phyloP scores from a whole-genome alignment of 2,888 invertebrate genomes.

The Lucinisca nassula region DNA sequence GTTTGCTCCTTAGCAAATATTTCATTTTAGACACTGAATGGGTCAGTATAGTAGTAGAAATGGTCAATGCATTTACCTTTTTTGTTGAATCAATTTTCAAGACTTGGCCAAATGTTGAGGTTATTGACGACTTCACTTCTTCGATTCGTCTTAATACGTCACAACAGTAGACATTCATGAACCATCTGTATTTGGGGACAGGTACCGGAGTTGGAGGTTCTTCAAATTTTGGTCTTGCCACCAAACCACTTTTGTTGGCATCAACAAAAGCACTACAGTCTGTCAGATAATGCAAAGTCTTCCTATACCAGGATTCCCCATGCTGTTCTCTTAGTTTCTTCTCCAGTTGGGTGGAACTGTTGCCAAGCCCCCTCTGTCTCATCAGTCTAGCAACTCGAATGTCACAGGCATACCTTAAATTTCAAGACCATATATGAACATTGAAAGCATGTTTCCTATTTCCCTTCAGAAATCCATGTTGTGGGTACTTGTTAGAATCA shows the following conservation, averaged over 20 bases:
- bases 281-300: constrained; percentile 46
- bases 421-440: too few relatives aligned
- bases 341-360: constrained; percentile 58
- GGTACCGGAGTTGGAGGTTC: constrained; percentile 41
- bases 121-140: constrained; percentile 70
- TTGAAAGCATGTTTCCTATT: too few relatives aligned
- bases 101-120: constrained; percentile 67
- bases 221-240: background rate
- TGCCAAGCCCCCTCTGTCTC: constrained; percentile 66
- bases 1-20: too few relatives aligned
- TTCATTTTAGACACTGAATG: too few relatives aligned
- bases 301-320: constrained; percentile 49
- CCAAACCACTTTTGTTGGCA: constrained; percentile 12
- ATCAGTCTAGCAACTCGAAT: constrained; percentile 57
- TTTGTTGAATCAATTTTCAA: constrained; percentile 56
- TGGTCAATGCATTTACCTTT: too few relatives aligned
- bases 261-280: constrained; percentile 31
- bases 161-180: constrained; percentile 54
- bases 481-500: too few relatives aligned
- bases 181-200: constrained; percentile 64
- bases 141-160: constrained; percentile 65
- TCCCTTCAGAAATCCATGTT: too few relatives aligned
- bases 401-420: constrained; percentile 66
- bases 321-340: constrained; percentile 66
- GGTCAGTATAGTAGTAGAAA: too few relatives aligned